Percentiles rank a stretch among this genome's conserved stretches.
These are phyloP conservation scores for Nymphalis polychloros DNA, from an alignment of 2,888 invertebrate genomes.

Conservation along the genomic window DNA sequence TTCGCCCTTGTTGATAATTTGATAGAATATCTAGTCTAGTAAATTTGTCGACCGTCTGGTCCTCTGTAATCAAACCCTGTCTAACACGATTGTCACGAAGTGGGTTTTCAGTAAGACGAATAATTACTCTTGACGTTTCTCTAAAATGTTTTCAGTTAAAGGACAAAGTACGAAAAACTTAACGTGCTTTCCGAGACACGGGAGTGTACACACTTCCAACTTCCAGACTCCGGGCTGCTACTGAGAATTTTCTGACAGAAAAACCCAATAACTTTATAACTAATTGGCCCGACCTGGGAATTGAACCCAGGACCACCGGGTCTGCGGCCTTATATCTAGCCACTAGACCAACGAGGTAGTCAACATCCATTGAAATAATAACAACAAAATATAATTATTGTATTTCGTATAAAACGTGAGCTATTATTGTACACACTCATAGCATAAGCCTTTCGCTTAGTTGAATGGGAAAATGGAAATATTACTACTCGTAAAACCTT, in stretches of 20 bases:
- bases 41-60: background rate
- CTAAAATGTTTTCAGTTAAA: too few species aligned
- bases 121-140: too few species aligned
- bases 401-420: background rate
- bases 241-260: too few species aligned
- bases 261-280: too few species aligned
- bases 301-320: too few species aligned
- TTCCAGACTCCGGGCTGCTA: too few species aligned
- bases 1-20: background rate
- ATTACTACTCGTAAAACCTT: background rate
- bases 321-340: too few species aligned
- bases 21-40: background rate
- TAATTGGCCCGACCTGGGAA: too few species aligned
- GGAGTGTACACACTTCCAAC: too few species aligned
- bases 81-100: background rate
- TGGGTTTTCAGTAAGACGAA: background rate
- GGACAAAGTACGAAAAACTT: too few species aligned
- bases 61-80: background rate
- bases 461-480: conserved; percentile 3
- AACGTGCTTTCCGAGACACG: too few species aligned
- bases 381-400: background rate
- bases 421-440: background rate
- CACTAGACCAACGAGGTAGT: too few species aligned
- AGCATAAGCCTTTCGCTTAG: background rate
- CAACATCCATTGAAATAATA: background rate